Base-by-base conservation (phyloP, 2,888 invertebrate species). In the Ectemnius continuus region DNA sequence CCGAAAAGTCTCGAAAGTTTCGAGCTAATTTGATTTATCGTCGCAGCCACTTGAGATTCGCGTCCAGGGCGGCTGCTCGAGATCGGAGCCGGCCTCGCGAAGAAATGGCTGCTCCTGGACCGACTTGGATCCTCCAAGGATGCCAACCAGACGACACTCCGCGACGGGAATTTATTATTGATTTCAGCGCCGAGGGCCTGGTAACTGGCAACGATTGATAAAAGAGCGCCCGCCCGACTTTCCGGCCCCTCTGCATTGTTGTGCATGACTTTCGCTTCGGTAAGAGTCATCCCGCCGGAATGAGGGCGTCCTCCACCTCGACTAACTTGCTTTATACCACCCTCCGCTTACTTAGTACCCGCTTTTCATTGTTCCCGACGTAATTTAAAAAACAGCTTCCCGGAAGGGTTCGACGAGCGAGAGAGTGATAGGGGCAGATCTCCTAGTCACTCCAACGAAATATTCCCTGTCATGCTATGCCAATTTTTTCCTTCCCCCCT, bases 11-110 rank as follows among this genome's bases (percentile, higher is more conserved):
- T 83, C 80, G 83, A 85, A 88, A 89, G 82, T 88, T 87, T 85
- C 78, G 81, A 83, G 84, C 84, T 87, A 89, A 89, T 89, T 88
- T 88, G 87, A 89, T 89, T 88, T 88, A 88, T 88, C 86, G 83
- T 80, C 80, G 72, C 73, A 76, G 74, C 81, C 82, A 84, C 84
- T 87, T 84, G 84, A 84, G 84, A 86, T 87, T 86, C 84, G 80
- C 83, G 82, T 79, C 80, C 77, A 75, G 73, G 70, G n/a, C 16
- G 52, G 67, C 70, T 64, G 65, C 67, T 73, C 78, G 67, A 61
- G 65, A 63, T 56, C 67, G 70, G 63, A 68, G 61, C 57, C 59
- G 66, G 58, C 68, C 52, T 52, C 52, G n/a, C n/a, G 58, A 58
- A 11, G 61, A 70, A 57, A 48, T 26, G 23, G 20, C 67, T 11